Evolutionary conservation across 2,797 vertebrate genomes (phyloP).

Genomic region (Ctenosaura bakeri): DNA sequence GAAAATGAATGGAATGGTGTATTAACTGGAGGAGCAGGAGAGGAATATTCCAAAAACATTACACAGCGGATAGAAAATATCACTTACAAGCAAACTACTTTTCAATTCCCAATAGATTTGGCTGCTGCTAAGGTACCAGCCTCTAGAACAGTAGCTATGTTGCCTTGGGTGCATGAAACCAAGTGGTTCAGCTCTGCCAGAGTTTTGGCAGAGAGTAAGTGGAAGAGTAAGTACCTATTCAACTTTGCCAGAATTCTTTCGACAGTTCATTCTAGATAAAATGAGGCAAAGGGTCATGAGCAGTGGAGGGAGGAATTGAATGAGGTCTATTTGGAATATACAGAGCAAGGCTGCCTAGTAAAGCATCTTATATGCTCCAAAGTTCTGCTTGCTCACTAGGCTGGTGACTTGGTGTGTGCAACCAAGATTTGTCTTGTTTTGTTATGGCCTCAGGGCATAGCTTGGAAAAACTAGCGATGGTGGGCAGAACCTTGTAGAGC

Average conservation of each 20-base stretch:
- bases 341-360: not conserved
- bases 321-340: not conserved
- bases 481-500: too few relatives aligned
- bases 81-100: constrained; percentile 6
- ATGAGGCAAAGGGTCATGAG: too few relatives aligned
- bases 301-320: not conserved
- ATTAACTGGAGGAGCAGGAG: not conserved
- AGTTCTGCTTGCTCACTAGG: not conserved
- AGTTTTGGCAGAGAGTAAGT: constrained; percentile 3
- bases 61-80: not conserved
- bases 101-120: not conserved
- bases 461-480: too few relatives aligned
- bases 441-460: not conserved
- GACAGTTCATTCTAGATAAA: not conserved
- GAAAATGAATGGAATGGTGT: not conserved
- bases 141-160: not conserved
- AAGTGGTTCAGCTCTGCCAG: not conserved
- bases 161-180: not conserved
- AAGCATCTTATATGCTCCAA: not conserved
- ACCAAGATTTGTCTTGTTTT: not conserved
- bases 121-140: not conserved
- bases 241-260: not conserved
- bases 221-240: constrained; percentile 9
- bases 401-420: not conserved
- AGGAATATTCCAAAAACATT: constrained; percentile 3